These are phyloP conservation scores for Lasius fuliginosus DNA, from an alignment of 2,888 invertebrate species.

Conservation along the genomic window DNA sequence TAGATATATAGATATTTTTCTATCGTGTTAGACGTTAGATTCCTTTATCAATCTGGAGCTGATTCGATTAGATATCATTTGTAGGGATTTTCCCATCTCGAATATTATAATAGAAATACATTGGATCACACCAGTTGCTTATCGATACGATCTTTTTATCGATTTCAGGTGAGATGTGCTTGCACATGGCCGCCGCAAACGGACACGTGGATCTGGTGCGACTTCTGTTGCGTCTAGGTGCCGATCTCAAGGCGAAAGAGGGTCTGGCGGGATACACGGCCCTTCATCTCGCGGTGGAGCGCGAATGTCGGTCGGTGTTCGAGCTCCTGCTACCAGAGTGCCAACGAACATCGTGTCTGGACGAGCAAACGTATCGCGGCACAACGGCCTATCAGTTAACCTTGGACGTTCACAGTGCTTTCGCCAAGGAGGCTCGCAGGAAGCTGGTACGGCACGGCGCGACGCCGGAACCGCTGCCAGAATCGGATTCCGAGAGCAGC, in stretches of 20 bases:
- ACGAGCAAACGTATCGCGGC: conserved; percentile 90
- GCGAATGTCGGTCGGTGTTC: conserved; percentile 89
- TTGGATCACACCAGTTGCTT: not conserved
- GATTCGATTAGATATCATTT: not conserved
- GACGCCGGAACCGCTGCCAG: conserved; percentile 78
- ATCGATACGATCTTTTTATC: conserved; percentile 48
- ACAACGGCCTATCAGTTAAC: conserved; percentile 91
- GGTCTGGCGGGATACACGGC: conserved; percentile 93
- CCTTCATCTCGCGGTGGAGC: conserved; percentile 92
- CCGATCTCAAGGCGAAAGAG: conserved; percentile 94
- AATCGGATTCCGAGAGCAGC: conserved; percentile 87
- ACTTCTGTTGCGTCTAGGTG: conserved; percentile 92
- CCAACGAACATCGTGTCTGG: conserved; percentile 86
- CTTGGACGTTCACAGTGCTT: conserved; percentile 78
- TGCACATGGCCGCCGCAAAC: conserved; percentile 93
- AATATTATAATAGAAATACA: not conserved
- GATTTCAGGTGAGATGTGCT: conserved; percentile 94
- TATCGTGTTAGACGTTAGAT: not conserved
- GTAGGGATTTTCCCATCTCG: not conserved
- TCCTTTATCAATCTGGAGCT: not conserved
- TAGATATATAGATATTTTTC: not conserved
- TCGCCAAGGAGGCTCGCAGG: conserved; percentile 76
- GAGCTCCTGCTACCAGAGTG: conserved; percentile 90
- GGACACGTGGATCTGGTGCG: conserved; percentile 92
- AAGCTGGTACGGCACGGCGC: conserved; percentile 84